Evolutionary conservation across 2,888 invertebrate genomes (phyloP).

Genomic region (Pasiphila rectangulata): DNA sequence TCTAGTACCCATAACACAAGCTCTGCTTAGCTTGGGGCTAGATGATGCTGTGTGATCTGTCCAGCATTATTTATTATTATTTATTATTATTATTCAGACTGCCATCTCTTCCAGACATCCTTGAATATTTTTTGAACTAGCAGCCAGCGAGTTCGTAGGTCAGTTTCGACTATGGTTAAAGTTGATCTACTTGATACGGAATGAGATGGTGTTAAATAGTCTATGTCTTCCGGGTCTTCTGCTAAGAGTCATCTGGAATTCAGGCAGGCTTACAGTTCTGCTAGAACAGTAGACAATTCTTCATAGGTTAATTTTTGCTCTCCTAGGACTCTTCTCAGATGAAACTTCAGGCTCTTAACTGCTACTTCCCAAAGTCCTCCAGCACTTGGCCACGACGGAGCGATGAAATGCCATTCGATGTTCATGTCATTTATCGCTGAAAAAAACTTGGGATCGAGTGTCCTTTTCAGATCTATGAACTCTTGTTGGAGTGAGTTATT

Average conservation of each 20-base stretch:
- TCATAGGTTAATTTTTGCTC: conserved; percentile 18
- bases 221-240: conserved; percentile 3
- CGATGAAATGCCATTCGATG: conserved; percentile 18
- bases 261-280: conserved; percentile 1
- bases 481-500: conserved; percentile 22
- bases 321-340: background rate
- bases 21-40: too few relatives aligned
- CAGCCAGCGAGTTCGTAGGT: conserved; percentile 11
- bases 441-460: conserved; percentile 7
- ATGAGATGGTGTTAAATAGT: conserved; percentile 6
- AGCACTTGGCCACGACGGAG: conserved; percentile 18
- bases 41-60: too few relatives aligned
- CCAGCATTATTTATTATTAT: too few relatives aligned
- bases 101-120: too few relatives aligned
- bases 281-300: conserved; percentile 15
- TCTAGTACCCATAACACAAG: too few relatives aligned
- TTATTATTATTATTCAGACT: too few relatives aligned
- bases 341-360: conserved; percentile 12
- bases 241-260: conserved; percentile 2
- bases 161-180: conserved; percentile 1
- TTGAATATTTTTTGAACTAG: too few relatives aligned
- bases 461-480: conserved; percentile 6
- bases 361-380: conserved; percentile 29
- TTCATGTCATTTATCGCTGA: conserved; percentile 10
- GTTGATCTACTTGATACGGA: conserved; percentile 2